Conservation (phyloP, 2,113 vertebrate genomes). For the Siphamia tubifer region DNA sequence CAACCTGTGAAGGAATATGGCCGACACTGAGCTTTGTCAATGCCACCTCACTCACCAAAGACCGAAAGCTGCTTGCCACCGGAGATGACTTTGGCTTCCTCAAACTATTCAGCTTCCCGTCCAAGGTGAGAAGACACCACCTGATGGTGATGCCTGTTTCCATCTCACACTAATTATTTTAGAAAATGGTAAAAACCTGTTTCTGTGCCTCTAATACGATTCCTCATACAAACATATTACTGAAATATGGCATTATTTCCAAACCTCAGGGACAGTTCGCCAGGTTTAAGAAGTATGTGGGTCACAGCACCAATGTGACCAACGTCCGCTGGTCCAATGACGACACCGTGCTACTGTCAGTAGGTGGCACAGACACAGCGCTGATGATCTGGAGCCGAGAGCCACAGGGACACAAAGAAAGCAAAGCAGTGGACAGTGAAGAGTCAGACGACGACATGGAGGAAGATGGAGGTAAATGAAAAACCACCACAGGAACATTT, state of each 20-base stretch:
- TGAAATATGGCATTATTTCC: neutral
- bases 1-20: conserved; percentile 95
- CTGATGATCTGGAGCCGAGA: conserved; percentile 98
- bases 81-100: conserved; percentile 96
- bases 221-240: no score
- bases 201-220: no score
- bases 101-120: conserved; percentile 94
- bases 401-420: conserved; percentile 86
- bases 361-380: conserved; percentile 93
- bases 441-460: conserved; percentile 94
- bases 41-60: conserved; percentile 89
- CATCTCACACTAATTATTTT: no score
- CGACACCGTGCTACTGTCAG: conserved; percentile 89
- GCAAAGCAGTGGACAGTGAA: conserved; percentile 92
- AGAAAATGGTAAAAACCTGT: no score
- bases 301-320: conserved; percentile 94
- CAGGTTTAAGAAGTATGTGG: conserved; percentile 94
- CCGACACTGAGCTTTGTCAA: conserved; percentile 90
- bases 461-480: conserved; percentile 98
- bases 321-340: conserved; percentile 94
- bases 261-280: conserved; percentile 86
- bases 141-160: no score
- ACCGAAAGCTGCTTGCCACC: conserved; percentile 87
- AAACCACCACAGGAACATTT: no score
- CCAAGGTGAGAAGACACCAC: conserved; percentile 92